Evolutionary conservation across 2,113 vertebrate species (phyloP).

Genomic region (Hippocampus abdominalis): DNA sequence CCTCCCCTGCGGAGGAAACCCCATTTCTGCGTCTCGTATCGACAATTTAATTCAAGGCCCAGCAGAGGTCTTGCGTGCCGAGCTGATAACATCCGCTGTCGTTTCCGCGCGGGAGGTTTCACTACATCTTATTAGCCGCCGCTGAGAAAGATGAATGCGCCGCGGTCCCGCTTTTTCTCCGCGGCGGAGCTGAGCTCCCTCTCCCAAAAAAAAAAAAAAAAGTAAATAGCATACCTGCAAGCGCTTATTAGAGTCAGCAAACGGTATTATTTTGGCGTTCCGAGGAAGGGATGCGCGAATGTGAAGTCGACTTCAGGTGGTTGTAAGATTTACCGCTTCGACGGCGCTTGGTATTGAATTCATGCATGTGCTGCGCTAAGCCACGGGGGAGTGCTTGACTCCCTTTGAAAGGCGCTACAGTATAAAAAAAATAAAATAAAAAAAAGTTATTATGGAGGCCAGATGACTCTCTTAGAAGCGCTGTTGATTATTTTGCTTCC

Average conservation of each 20-base stretch:
- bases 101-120: slow-evolving; percentile 18
- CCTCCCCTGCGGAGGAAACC: neutral
- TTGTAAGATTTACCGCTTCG: slow-evolving; percentile 9
- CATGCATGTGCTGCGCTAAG: neutral
- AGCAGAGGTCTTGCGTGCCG: neutral
- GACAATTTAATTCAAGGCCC: neutral
- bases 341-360: slow-evolving; percentile 16
- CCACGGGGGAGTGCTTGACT: neutral
- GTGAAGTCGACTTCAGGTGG: neutral
- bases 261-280: neutral
- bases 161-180: slow-evolving; percentile 18
- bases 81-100: slow-evolving; percentile 36
- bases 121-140: slow-evolving; percentile 26
- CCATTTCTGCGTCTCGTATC: neutral
- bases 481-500: neutral
- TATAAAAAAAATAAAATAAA: neutral
- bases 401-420: neutral
- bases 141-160: slow-evolving; percentile 34
- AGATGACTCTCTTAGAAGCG: neutral
- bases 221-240: slow-evolving; percentile 7
- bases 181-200: slow-evolving; percentile 27
- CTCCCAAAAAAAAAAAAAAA: slow-evolving; percentile 1
- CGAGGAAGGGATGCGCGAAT: neutral
- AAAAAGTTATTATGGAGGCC: neutral
- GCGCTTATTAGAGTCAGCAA: neutral